Evolutionary conservation across 2,797 vertebrate genomes (phyloP), one percentile per base, ranked within the genome.

Genomic region (Galago senegalensis): DNA sequence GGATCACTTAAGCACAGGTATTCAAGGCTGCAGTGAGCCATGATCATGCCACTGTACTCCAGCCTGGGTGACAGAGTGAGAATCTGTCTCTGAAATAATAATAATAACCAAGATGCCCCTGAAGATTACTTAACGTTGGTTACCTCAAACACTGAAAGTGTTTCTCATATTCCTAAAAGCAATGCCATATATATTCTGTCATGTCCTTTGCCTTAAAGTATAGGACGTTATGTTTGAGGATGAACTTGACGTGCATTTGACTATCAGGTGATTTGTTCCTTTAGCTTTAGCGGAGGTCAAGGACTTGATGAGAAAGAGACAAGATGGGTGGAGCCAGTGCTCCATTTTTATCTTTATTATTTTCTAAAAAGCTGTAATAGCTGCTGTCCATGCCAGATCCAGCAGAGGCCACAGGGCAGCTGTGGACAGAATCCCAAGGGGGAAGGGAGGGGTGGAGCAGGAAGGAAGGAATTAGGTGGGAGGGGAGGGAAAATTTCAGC

Each of bases 391-490:
- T 61, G 60, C 82, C 69, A 37, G 69, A 77, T 67, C 31, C 23
- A 82, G 49, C 73, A 69, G 31, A 65, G 77, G 25, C 65, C 46
- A 67, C 61, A 53, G 70, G 49, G 88, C 91, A 90, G 88, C 88
- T 82, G 53, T 37, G 69, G 73, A 93, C 53, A 89, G 63, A 94
- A 67, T 83, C 96, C 96, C 37, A 46, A 34, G 46, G 3, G 43
- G 56, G 58, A 46, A 31, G 37, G 40, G 67, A 40, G 69, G 80
- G 84, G 93, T 13, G 37, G 81, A 87, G 31, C 73, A 67, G 61
- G 82, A 80, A 96, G 88, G 97, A 96, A 91, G 91, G 85, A 93
- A 94, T 95, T 80, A 69, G 85, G 91, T 87, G n/a, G 88, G 81
- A 43, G 31, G 40, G 65, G 63, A 86, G 75, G 80, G 65, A 75